Base-by-base conservation (phyloP, 2,113 vertebrate species). In the Thermophis baileyi region DNA sequence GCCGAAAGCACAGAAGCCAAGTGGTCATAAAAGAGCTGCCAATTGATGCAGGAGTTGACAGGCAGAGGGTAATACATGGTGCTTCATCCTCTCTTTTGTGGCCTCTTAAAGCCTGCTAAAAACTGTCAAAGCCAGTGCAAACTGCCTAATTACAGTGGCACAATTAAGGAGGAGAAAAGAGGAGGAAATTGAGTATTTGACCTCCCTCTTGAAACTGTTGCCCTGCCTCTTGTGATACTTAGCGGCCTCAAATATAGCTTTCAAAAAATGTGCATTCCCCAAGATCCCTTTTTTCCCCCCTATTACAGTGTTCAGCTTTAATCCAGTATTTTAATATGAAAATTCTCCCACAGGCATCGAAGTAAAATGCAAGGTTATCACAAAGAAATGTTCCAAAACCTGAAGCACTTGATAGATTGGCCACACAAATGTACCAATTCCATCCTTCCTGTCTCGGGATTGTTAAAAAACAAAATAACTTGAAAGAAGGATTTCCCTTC, bases 401-500 rank as follows among this genome's bases (percentile, higher is more conserved):
- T 30, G 53, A 12, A 53, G 20, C n/a, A 44, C 87, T 60, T 87
- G 46, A 91, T 63, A 18, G 81, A 24, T 87, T 5, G 16, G 60
- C 60, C 88, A 86, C 44, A 40, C 30, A 35, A 74, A 25, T 49
- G 63, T n/a, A 54, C 63, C 63, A 89, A 44, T 30, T 51, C 88
- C 53, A 50, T 89, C 74, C 92, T 86, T 90, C 74, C 89, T 57
- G n/a, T 55, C 22, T 18, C 81, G 50, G 53, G 50, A 27, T 46
- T 60, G 53, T 30, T 90, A 27, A 60, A 60, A 89, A 86, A 85
- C n/a, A 93, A 85, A 46, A 93, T 22, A 89, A 60, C 27, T 85
- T 50, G 40, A 53, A 54, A 25, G 69, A 55, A 86, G 81, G 89
- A 90, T 93, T 93, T 93, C 92, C 89, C 54, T 93, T 90, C 92